Conservation (phyloP, 2,113 vertebrate genomes). For the Ochotona curzoniae region DNA sequence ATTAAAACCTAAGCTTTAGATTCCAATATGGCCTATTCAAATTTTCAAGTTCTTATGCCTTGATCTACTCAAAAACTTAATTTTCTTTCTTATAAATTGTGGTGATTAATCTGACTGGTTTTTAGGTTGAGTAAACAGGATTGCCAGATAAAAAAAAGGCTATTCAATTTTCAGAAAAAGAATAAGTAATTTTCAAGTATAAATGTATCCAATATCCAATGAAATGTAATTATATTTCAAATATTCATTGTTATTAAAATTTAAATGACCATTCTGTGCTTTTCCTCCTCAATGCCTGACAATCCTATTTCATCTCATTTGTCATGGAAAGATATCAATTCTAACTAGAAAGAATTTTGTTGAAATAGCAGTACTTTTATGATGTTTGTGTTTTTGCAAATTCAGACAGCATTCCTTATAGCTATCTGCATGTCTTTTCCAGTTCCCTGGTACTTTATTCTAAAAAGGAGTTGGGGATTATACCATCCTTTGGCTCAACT, state of each 20-base stretch:
- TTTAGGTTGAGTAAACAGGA: background rate
- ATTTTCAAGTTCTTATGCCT: too few relatives aligned
- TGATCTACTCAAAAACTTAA: background rate
- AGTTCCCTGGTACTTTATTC: conserved; percentile 12
- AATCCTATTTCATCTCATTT: background rate
- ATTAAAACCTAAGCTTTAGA: background rate
- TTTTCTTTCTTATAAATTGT: background rate
- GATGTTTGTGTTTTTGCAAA: background rate
- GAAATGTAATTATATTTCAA: background rate
- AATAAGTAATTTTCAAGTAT: background rate
- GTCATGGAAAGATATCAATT: background rate
- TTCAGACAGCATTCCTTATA: background rate
- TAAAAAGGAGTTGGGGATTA: background rate
- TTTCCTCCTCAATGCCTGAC: too few relatives aligned
- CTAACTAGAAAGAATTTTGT: background rate
- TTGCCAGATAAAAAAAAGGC: background rate
- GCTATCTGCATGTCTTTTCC: background rate
- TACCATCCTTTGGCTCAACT: background rate
- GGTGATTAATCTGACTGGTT: background rate
- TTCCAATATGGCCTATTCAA: background rate
- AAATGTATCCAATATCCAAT: background rate
- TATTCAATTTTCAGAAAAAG: background rate
- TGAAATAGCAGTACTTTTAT: background rate
- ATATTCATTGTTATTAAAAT: background rate
- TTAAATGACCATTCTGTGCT: background rate